phyloP scores from a whole-genome alignment of 1,140 invertebrate species.

The Callitettix versicolor region DNA sequence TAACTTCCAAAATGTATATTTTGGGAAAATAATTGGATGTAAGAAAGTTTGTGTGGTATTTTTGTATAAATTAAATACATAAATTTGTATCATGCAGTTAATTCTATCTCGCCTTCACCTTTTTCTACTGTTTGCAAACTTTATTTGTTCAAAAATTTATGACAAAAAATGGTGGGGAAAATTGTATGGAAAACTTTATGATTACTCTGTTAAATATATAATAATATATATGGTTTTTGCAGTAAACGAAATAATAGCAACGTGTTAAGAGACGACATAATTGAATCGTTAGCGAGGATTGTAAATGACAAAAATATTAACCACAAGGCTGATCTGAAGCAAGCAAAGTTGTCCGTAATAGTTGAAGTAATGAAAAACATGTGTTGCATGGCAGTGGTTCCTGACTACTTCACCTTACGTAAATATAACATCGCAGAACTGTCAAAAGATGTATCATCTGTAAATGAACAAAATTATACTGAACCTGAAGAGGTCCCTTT shows the following conservation, averaged over 20 bases:
- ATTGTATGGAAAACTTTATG: too few relatives aligned
- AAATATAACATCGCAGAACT: conserved; percentile 6
- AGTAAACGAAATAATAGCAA: conserved; percentile 65
- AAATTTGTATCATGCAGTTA: too few relatives aligned
- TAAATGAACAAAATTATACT: background rate
- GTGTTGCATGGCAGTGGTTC: conserved; percentile 43
- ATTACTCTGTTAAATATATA: too few relatives aligned
- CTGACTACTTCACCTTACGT: background rate
- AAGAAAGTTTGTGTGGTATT: too few relatives aligned
- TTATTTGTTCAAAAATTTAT: too few relatives aligned
- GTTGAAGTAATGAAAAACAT: conserved; percentile 62
- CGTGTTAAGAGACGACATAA: conserved; percentile 55
- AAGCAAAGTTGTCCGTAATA: conserved; percentile 60
- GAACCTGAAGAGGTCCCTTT: background rate
- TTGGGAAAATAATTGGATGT: too few relatives aligned
- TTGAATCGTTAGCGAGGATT: conserved; percentile 55
- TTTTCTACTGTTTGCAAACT: too few relatives aligned
- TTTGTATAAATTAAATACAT: too few relatives aligned
- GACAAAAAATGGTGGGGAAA: too few relatives aligned
- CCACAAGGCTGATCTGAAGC: conserved; percentile 64
- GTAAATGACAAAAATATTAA: conserved; percentile 52
- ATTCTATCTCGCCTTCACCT: too few relatives aligned
- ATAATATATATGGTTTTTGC: conserved; percentile 22
- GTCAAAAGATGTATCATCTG: background rate
- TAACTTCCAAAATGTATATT: too few relatives aligned